Conservation (phyloP, 2,888 invertebrate species). For the Sepiola atlantica region DNA sequence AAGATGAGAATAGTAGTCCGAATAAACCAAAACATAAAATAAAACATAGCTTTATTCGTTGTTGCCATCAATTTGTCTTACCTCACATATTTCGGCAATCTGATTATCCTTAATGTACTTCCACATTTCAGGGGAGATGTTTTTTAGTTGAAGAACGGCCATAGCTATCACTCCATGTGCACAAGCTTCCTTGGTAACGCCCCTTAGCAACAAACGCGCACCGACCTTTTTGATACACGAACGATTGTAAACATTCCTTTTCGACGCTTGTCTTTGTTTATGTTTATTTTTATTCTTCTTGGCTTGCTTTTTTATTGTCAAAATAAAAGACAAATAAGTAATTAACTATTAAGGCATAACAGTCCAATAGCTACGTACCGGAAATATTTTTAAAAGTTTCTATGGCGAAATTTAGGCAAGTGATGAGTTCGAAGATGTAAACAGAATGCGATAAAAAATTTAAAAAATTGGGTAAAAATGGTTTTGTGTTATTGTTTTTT, state of each 20-base stretch:
- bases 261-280: not conserved
- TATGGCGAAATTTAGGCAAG: too few relatives aligned
- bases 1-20: too few relatives aligned
- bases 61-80: not conserved
- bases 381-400: too few relatives aligned
- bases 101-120: not conserved
- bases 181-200: not conserved
- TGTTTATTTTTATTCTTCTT: not conserved
- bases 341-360: too few relatives aligned
- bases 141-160: constrained; percentile 6
- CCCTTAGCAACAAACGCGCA: not conserved
- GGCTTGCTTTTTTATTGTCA: not conserved
- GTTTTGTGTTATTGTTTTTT: too few relatives aligned
- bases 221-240: not conserved
- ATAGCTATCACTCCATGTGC: not conserved
- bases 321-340: too few relatives aligned
- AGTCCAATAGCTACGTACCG: too few relatives aligned
- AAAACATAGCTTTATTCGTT: not conserved
- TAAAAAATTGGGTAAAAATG: too few relatives aligned
- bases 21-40: too few relatives aligned
- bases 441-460: too few relatives aligned
- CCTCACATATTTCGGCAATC: constrained; percentile 1
- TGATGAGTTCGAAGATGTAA: too few relatives aligned
- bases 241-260: not conserved
- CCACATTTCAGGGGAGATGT: not conserved